phyloP scores from a whole-genome alignment of 37 sponge, comb jelly and placozoan species.

The Diacarnus erythraeanus region DNA sequence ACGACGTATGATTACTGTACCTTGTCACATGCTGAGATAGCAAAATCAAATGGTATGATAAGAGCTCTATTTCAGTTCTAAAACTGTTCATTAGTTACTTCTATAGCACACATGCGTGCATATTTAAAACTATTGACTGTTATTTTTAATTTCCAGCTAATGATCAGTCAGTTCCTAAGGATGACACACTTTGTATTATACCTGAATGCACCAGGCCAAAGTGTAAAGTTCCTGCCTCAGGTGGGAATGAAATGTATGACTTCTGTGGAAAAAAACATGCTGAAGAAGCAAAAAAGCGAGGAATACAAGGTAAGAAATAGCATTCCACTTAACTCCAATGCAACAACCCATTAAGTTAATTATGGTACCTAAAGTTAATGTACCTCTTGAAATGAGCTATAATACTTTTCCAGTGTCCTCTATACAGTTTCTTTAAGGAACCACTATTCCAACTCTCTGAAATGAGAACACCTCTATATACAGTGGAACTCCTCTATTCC shows the following conservation, averaged over 20 bases:
- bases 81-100: too few relatives aligned
- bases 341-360: slow-evolving; percentile 30
- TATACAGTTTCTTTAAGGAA: too few relatives aligned
- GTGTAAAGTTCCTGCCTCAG: slow-evolving; percentile 14
- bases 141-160: neutral
- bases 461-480: too few relatives aligned
- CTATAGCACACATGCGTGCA: neutral
- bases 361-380: too few relatives aligned
- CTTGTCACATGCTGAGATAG: slow-evolving; percentile 61
- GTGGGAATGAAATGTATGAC: slow-evolving; percentile 32
- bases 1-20: slow-evolving; percentile 64
- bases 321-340: slow-evolving; percentile 17
- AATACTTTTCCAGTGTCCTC: too few relatives aligned
- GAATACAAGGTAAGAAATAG: slow-evolving; percentile 36
- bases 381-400: too few relatives aligned
- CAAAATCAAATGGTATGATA: slow-evolving; percentile 35
- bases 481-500: too few relatives aligned
- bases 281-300: slow-evolving; percentile 35
- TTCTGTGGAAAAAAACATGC: slow-evolving; percentile 80
- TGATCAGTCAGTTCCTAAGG: slow-evolving; percentile 22
- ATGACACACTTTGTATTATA: slow-evolving; percentile 47
- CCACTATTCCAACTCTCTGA: too few relatives aligned
- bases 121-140: neutral
- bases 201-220: slow-evolving; percentile 50
- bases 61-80: too few relatives aligned